Conservation (phyloP, 2,888 invertebrate species). For the Plagodis pulveraria region DNA sequence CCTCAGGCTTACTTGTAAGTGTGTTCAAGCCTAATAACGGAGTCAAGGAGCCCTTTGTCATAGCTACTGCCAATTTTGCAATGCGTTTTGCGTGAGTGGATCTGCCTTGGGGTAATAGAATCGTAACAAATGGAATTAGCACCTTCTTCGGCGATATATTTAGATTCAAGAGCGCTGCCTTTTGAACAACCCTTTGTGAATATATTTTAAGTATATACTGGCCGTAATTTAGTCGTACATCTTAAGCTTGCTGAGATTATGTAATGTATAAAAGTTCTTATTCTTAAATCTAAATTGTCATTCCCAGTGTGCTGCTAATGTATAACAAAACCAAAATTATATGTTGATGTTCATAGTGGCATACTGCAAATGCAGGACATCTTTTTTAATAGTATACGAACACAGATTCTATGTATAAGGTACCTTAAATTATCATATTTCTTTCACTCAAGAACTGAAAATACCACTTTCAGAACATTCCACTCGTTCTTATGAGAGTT, state of each 20-base stretch:
- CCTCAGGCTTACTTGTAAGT: constrained; percentile 56
- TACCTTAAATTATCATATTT: too few relatives aligned
- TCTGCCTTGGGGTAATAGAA: constrained; percentile 29
- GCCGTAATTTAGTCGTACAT: too few relatives aligned
- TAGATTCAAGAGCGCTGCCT: background rate
- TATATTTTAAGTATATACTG: too few relatives aligned
- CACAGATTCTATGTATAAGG: too few relatives aligned
- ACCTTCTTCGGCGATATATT: constrained; percentile 9
- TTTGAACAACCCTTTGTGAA: background rate
- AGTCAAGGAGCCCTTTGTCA: constrained; percentile 67
- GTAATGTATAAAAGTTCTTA: too few relatives aligned
- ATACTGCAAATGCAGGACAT: too few relatives aligned
- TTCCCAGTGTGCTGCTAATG: too few relatives aligned
- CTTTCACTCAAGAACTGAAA: constrained; percentile 1
- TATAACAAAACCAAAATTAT: too few relatives aligned
- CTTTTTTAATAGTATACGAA: too few relatives aligned
- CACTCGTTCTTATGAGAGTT: constrained; percentile 4
- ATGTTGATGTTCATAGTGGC: too few relatives aligned
- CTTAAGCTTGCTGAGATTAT: too few relatives aligned
- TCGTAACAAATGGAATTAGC: constrained; percentile 34
- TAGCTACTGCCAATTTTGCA: constrained; percentile 62
- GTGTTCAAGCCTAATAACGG: constrained; percentile 60
- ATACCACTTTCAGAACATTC: constrained; percentile 6
- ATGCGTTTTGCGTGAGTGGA: constrained; percentile 54
- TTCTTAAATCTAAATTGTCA: too few relatives aligned